Percentiles rank a stretch among this genome's conserved stretches.
These are phyloP conservation scores for Bucco capensis DNA, from an alignment of 2,113 vertebrate genomes.

Conservation along the genomic window DNA sequence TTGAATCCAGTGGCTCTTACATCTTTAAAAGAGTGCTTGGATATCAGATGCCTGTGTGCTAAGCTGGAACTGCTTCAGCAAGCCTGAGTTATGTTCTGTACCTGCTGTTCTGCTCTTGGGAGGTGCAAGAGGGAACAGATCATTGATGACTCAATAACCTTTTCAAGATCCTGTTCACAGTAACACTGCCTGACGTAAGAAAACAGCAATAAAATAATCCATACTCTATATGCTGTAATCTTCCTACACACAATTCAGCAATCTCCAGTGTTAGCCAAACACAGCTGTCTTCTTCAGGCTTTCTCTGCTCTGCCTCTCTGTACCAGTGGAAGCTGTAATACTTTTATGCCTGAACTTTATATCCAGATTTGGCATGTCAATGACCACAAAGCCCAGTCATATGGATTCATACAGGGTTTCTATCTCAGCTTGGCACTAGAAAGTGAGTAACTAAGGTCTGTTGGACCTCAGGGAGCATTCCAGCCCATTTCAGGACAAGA, in stretches of 20 bases:
- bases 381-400: neutral
- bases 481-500: neutral
- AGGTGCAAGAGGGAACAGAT: neutral
- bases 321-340: neutral
- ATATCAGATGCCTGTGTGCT: neutral
- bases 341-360: neutral
- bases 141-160: neutral
- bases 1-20: neutral
- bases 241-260: neutral
- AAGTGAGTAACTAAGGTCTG: neutral
- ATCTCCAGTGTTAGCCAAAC: neutral
- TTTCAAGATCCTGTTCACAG: neutral
- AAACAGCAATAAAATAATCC: neutral
- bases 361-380: neutral
- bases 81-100: neutral
- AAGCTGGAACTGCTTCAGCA: neutral
- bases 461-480: neutral
- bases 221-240: neutral
- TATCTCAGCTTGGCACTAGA: neutral
- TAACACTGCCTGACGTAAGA: neutral
- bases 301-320: neutral
- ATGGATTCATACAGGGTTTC: neutral
- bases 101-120: slow-evolving; percentile 5
- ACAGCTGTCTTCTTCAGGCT: neutral
- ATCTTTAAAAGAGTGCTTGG: neutral